These are phyloP conservation scores for Lithodes maja DNA, from an alignment of 2,888 invertebrate genomes.

Conservation along the genomic window DNA sequence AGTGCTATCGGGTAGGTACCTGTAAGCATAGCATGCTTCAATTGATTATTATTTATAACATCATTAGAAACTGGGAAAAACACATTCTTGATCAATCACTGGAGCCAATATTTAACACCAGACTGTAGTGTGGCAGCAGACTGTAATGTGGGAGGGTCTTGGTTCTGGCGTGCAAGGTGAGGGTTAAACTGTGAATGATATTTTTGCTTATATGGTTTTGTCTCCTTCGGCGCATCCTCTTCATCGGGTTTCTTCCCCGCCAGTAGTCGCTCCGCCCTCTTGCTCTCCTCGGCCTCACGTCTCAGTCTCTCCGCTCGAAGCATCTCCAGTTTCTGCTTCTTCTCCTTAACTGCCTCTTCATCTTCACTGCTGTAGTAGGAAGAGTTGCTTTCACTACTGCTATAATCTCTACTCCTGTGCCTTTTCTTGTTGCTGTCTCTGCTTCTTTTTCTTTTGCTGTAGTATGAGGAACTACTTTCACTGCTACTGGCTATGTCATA, in stretches of 20 bases:
- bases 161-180: conserved; percentile 75
- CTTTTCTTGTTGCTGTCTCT: conserved; percentile 12
- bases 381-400: conserved; percentile 19
- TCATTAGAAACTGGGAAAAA: no score
- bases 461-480: neutral
- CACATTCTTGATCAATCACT: neutral
- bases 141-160: conserved; percentile 44
- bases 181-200: conserved; percentile 99
- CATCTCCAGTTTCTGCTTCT: conserved; percentile 78
- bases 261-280: conserved; percentile 82
- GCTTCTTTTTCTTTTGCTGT: conserved; percentile 9
- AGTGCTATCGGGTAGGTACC: no score
- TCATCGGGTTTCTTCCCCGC: conserved; percentile 77
- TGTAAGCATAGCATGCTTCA: no score
- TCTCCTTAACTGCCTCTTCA: conserved; percentile 73
- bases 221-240: conserved; percentile 71
- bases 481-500: conserved; percentile 61
- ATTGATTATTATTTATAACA: no score
- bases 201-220: conserved; percentile 80
- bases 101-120: conserved; percentile 61
- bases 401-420: conserved; percentile 1
- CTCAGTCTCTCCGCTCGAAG: conserved; percentile 86
- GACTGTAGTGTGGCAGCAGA: conserved; percentile 38
- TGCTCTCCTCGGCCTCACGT: conserved; percentile 87
- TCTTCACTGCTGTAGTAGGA: conserved; percentile 70